Percentiles rank a stretch among this genome's conserved stretches.
These are phyloP conservation scores for Syngnathus acus DNA, from an alignment of 2,797 vertebrate species.

Conservation along the genomic window DNA sequence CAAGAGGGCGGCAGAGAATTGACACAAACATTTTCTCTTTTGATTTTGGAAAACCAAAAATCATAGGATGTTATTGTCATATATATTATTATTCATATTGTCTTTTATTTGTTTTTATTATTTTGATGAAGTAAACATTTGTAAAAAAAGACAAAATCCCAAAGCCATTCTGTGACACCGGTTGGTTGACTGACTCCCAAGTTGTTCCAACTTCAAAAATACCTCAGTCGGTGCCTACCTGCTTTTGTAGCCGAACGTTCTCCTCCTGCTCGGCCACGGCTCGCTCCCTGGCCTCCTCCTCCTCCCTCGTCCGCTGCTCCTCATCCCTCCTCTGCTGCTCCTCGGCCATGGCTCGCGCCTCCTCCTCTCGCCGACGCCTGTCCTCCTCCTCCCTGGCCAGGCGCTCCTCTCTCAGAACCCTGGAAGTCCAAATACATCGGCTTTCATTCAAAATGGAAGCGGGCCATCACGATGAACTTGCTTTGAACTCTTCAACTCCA, in stretches of 20 bases:
- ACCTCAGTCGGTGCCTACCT: constrained; percentile 61
- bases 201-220: no score
- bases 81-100: no score
- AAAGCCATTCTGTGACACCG: no score
- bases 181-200: no score
- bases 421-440: constrained; percentile 29
- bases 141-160: no score
- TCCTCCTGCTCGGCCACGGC: constrained; percentile 80
- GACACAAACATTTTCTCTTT: no score
- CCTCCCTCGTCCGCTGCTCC: constrained; percentile 72
- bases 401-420: constrained; percentile 75
- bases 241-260: constrained; percentile 83
- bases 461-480: background rate
- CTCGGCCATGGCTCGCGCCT: constrained; percentile 71
- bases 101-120: no score
- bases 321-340: constrained; percentile 69
- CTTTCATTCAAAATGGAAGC: background rate
- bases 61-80: no score
- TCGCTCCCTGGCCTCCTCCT: constrained; percentile 79
- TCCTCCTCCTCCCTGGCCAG: constrained; percentile 75
- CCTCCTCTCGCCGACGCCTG: constrained; percentile 72
- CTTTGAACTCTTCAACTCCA: background rate
- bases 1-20: constrained; percentile 41
- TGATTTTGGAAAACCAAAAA: no score
- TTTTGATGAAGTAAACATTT: no score